Evolutionary conservation across 2,888 invertebrate genomes (phyloP).

Genomic region (Caenorhabditis panamensis): DNA sequence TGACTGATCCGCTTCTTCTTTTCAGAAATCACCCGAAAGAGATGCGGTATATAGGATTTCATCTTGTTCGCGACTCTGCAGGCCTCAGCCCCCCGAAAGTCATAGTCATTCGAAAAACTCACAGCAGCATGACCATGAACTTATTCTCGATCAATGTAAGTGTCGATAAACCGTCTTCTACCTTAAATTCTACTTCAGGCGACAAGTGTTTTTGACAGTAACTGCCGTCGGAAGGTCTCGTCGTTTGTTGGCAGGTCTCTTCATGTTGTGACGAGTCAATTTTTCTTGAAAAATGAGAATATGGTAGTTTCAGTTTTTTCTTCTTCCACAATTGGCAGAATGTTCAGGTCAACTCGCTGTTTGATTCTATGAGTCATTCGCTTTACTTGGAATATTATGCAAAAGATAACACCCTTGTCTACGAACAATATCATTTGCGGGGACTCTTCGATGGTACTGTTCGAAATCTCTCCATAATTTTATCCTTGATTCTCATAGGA

Average conservation of each 20-base stretch:
- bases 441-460: conserved; percentile 12
- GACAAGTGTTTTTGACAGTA: conserved; percentile 1
- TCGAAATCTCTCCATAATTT: background rate
- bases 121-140: background rate
- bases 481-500: background rate
- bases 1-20: too few relatives aligned
- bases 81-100: conserved; percentile 16
- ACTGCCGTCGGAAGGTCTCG: background rate
- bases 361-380: conserved; percentile 25
- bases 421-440: conserved; percentile 20
- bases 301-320: too few relatives aligned
- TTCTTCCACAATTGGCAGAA: background rate
- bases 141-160: conserved; percentile 12
- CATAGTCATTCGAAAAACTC: conserved; percentile 3
- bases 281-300: too few relatives aligned
- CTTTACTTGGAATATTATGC: conserved; percentile 18
- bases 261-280: background rate
- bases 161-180: background rate
- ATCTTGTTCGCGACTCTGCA: conserved; percentile 33
- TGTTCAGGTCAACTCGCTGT: background rate
- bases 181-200: conserved; percentile 6
- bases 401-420: background rate
- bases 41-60: background rate
- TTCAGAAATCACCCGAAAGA: background rate
- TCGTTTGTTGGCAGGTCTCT: background rate